Percentiles rank a stretch among this genome's conserved stretches.
These are phyloP conservation scores for Hirtodrosophila trivittata DNA, from an alignment of 2,888 invertebrate species.

Conservation along the genomic window DNA sequence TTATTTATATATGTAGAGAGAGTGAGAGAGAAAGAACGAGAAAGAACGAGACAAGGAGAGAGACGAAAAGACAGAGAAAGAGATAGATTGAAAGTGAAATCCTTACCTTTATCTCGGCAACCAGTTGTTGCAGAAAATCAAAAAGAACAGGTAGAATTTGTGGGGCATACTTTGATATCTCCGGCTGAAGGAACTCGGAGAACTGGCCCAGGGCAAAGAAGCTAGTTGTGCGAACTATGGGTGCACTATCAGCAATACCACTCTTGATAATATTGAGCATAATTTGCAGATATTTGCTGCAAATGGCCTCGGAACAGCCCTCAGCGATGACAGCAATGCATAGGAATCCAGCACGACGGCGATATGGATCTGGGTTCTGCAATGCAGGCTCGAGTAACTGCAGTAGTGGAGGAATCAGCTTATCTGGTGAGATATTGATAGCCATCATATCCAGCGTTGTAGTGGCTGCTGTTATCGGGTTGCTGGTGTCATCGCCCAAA, in stretches of 20 bases:
- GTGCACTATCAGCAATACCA: slow-evolving; percentile 87
- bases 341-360: slow-evolving; percentile 89
- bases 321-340: slow-evolving; percentile 90
- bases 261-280: slow-evolving; percentile 89
- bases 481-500: slow-evolving; percentile 87
- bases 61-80: not conserved
- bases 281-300: slow-evolving; percentile 88
- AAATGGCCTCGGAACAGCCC: slow-evolving; percentile 90
- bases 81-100: no score
- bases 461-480: slow-evolving; percentile 88
- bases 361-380: slow-evolving; percentile 86
- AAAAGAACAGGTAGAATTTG: slow-evolving; percentile 90
- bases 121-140: slow-evolving; percentile 87
- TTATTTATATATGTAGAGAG: slow-evolving; percentile 20
- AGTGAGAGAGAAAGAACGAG: slow-evolving; percentile 1
- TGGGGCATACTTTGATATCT: slow-evolving; percentile 89
- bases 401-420: slow-evolving; percentile 89
- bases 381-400: slow-evolving; percentile 87
- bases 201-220: slow-evolving; percentile 92
- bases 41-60: slow-evolving; percentile 4
- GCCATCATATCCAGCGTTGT: slow-evolving; percentile 91
- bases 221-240: slow-evolving; percentile 89
- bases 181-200: slow-evolving; percentile 91
- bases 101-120: slow-evolving; percentile 85
- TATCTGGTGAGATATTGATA: slow-evolving; percentile 90